Evolutionary conservation across 2,888 invertebrate genomes (phyloP), one percentile per base, ranked within the genome.

Genomic region (Epirrhoe alternata): DNA sequence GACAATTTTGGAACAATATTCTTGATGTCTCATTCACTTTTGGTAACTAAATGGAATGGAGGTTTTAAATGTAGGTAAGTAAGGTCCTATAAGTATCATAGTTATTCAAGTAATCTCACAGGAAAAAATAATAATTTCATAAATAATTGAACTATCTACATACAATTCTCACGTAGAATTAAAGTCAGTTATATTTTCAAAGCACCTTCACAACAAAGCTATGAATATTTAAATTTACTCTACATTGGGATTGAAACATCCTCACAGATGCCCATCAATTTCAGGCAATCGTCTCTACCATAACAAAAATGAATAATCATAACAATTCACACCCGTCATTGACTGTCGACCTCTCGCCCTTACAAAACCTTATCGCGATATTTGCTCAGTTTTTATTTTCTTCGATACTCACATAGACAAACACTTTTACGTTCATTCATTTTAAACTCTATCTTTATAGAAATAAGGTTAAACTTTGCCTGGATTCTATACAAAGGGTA

Each of bases 311-410:
- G 58, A 51, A 54, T 30, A 68, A 68, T 63, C 70, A 45, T 68
- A 79, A 76, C 83, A 85, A 67, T 80, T 88, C 85, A 77, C 76
- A 83, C 77, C 77, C 77, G 83, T 83, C 88, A 88, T 85, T 86
- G 88, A 85, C 74, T 81, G 81, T 82, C 90, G 85, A 90, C 90
- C 90, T 90, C 90, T 84, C 91, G 91, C 91, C 91, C 90, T 89
- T 85, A 88, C 89, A 88, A 86, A 88, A 86, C 86, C 87, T 92
- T 92, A 92, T 92, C 91, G 81, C 77, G 84, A 87, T 89, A 90
- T 92, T 92, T 91, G 89, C 88, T 86, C 88, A 88, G 87, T 91
- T 92, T 92, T 92, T 92, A 92, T 92, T 92, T 91, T 87, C 88
- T 88, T 84, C 83, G 86, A 87, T 86, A 86, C 83, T 86, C 84